phyloP scores from a whole-genome alignment of 2,888 invertebrate species.

The Drosophila neonasuta region DNA sequence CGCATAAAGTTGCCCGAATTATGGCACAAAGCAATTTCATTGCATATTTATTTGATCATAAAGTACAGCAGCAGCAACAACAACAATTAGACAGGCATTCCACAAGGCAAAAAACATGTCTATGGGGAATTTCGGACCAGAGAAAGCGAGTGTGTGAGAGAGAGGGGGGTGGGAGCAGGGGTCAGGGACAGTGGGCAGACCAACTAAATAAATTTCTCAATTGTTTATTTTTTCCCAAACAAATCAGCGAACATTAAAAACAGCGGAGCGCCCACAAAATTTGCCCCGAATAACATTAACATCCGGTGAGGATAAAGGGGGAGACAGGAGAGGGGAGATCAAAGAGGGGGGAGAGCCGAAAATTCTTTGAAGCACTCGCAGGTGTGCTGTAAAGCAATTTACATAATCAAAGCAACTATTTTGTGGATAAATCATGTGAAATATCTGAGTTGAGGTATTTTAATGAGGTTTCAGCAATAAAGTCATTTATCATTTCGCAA shows the following conservation, averaged over 20 bases:
- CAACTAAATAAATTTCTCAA: constrained; percentile 73
- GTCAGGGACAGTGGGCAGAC: constrained; percentile 10
- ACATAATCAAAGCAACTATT: constrained; percentile 22
- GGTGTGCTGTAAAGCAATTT: constrained; percentile 27
- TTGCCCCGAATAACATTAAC: constrained; percentile 54
- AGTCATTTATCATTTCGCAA: neutral
- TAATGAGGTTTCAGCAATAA: constrained; percentile 13
- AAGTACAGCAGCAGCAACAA: constrained; percentile 47
- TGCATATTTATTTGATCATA: constrained; percentile 70
- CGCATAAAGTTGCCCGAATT: constrained; percentile 58
- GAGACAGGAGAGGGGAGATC: no score
- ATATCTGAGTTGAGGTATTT: constrained; percentile 9
- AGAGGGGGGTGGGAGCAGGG: neutral
- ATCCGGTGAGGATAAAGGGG: constrained; percentile 41
- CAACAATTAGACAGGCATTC: constrained; percentile 54
- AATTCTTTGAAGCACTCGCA: constrained; percentile 33
- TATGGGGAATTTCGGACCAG: no score
- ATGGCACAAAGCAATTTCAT: constrained; percentile 61
- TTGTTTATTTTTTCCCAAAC: constrained; percentile 74
- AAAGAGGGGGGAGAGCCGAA: neutral
- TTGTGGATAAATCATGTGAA: constrained; percentile 15
- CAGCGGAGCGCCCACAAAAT: constrained; percentile 63
- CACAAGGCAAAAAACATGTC: constrained; percentile 10
- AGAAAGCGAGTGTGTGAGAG: no score
- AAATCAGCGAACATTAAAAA: constrained; percentile 73